Conservation (phyloP, 2,797 vertebrate genomes). For the Arremon aurantiirostris region DNA sequence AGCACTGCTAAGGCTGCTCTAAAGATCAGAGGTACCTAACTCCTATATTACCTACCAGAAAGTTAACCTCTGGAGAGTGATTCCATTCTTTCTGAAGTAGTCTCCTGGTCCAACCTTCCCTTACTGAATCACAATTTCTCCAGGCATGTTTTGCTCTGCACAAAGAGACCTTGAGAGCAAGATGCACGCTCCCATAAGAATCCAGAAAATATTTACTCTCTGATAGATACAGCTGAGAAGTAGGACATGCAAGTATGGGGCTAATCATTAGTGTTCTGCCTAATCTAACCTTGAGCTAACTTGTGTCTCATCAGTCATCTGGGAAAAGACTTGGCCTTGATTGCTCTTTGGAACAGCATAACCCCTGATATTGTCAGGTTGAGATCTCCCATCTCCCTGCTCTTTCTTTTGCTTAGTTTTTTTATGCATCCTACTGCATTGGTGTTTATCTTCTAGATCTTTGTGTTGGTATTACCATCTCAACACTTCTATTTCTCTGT, state of each 20-base stretch:
- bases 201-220: neutral
- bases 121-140: neutral
- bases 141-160: neutral
- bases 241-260: neutral
- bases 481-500: neutral
- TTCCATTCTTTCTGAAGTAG: neutral
- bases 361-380: neutral
- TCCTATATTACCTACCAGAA: neutral
- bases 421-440: neutral
- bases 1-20: neutral
- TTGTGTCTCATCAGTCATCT: neutral
- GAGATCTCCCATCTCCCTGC: neutral
- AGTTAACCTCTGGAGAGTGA: neutral
- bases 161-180: neutral
- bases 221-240: neutral
- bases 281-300: neutral
- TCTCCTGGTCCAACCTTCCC: neutral
- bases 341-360: neutral
- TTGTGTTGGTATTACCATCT: neutral
- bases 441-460: neutral
- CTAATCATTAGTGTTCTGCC: neutral
- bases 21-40: neutral
- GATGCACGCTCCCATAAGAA: neutral
- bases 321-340: neutral
- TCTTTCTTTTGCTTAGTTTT: neutral